Evolutionary conservation across 2,113 vertebrate species (phyloP).

Genomic region (Choloepus hoffmanni): DNA sequence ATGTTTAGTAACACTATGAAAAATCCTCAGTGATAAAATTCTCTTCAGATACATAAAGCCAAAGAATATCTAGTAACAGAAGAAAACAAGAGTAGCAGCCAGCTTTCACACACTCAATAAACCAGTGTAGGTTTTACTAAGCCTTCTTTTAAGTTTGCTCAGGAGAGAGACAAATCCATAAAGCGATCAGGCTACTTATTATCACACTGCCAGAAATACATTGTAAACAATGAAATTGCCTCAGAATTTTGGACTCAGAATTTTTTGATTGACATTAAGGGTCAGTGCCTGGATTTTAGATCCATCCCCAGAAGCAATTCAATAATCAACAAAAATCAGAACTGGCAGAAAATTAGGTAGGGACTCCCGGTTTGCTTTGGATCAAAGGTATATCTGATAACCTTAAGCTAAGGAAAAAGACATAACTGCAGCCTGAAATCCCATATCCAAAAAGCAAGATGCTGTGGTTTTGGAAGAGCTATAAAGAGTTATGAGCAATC

Average conservation of each 20-base stretch:
- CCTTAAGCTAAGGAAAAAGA: neutral
- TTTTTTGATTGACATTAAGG: constrained; percentile 72
- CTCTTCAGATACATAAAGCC: constrained; percentile 18
- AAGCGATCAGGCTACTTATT: constrained; percentile 31
- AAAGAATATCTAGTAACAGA: neutral
- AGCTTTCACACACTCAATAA: constrained; percentile 45
- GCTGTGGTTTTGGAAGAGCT: neutral
- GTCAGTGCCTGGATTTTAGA: constrained; percentile 69
- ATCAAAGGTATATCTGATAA: constrained; percentile 33
- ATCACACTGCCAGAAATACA: constrained; percentile 18
- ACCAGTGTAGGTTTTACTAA: constrained; percentile 57
- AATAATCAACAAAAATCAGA: constrained; percentile 73
- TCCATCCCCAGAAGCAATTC: constrained; percentile 66
- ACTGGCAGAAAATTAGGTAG: constrained; percentile 60
- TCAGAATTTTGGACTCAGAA: constrained; percentile 54
- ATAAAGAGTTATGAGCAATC: neutral
- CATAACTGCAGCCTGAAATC: neutral
- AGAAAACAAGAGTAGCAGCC: neutral
- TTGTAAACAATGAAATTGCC: constrained; percentile 66
- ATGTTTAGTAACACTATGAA: neutral
- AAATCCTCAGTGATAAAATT: constrained; percentile 34
- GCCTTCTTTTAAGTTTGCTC: constrained; percentile 64
- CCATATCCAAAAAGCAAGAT: neutral
- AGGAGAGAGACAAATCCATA: constrained; percentile 73
- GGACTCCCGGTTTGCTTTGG: constrained; percentile 50